A percentile compares a stretch with the other conserved stretches of the same genome.
Evolutionary conservation across 2,888 invertebrate species (phyloP).

Genomic region (Rhimphoctona megacephalus): DNA sequence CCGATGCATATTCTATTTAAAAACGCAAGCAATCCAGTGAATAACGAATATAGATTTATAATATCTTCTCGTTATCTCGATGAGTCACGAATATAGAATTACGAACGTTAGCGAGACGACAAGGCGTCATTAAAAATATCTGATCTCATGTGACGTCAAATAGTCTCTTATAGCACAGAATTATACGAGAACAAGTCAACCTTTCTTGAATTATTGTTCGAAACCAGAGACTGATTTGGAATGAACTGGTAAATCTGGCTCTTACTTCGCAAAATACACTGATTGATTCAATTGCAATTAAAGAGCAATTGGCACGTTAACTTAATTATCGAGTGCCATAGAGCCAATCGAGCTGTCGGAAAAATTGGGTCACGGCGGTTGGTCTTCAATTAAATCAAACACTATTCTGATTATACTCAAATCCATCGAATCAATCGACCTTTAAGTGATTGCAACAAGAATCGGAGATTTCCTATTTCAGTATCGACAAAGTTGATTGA

Average conservation of each 20-base stretch:
- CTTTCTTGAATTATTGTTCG: not conserved
- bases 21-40: not conserved
- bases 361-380: not conserved
- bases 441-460: not conserved
- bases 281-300: not conserved
- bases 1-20: not conserved
- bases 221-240: not conserved
- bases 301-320: not conserved
- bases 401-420: not conserved
- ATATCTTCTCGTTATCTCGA: not conserved
- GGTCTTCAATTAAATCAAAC: not conserved
- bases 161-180: conserved; percentile 1
- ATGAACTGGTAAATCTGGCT: not conserved
- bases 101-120: conserved; percentile 27
- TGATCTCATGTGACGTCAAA: conserved; percentile 27
- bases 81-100: conserved; percentile 1
- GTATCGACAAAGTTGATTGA: not conserved
- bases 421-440: not conserved
- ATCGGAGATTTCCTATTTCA: not conserved
- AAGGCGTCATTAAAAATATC: conserved; percentile 30
- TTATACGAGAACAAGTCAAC: not conserved
- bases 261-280: not conserved
- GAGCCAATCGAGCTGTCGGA: not conserved
- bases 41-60: not conserved
- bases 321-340: not conserved